Base-by-base conservation (phyloP, 1,140 invertebrate species). In the Bombus picipes region DNA sequence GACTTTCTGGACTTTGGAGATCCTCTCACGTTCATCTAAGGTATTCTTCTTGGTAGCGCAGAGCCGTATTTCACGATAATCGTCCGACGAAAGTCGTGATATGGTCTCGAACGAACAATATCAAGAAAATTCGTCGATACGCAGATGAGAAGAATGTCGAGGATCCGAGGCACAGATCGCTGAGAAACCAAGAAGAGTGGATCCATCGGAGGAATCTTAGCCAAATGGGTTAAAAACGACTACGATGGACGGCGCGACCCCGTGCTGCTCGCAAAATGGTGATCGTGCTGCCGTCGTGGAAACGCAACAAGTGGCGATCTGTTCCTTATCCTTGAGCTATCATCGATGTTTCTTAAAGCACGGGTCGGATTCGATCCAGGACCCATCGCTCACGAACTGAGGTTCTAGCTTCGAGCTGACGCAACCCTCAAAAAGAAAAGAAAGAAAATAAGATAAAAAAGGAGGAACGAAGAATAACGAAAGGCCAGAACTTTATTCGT, bases 171-270 rank as follows among this genome's bases (percentile, higher is more conserved):
- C 9, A 47, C 2, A 12, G 28, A 47, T 43, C n/a, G 43, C 28
- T 87, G 59, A 81, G 18, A 76, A 68, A 43, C 15, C 25, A 32
- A 8, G 28, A 28, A 25, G 6, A 15, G 59, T 34, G 25, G 57
- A 32, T 34, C 41, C 72, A 70, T 71, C 59, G 47, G 18, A 15
- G 25, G 3, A 34, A 70, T 12, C n/a, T 13, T 18, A 78, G 79
- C 75, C 89, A 91, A 82, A 94, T 93, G 93, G 92, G 93, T 93
- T 94, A 93, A 93, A 90, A 74, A 73, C 62, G 76, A 81, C 32
- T 75, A 84, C 88, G 74, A 91, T 87, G 87, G 88, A 87, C 86
- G 77, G 87, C 88, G 83, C 90, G 88, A 84, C 83, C 72, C 79
- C 75, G 84, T 85, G 88, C 86, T 87, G 81, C 80, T 89, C 86